A percentile compares a stretch with the other conserved stretches of the same genome.
These are phyloP conservation scores for Leptopilina clavipes DNA, from an alignment of 1,140 invertebrate species.

Conservation along the genomic window DNA sequence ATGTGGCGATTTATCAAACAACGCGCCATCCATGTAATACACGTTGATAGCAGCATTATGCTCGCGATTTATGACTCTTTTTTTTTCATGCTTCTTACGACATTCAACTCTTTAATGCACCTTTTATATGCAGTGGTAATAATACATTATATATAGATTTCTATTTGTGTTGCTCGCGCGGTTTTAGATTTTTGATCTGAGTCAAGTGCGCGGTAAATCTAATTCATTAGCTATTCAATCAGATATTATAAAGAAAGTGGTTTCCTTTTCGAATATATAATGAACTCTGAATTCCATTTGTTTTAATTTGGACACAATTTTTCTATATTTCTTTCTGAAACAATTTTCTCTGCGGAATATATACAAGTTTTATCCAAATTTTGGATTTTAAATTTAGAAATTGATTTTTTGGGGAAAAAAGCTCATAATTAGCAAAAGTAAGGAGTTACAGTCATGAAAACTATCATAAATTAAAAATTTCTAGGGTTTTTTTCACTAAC, in stretches of 20 bases:
- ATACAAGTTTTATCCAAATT: no score
- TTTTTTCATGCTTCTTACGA: constrained; percentile 47
- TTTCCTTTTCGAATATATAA: background rate
- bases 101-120: constrained; percentile 39
- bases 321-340: no score
- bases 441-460: no score
- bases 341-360: no score
- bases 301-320: no score
- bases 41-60: constrained; percentile 74
- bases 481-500: no score
- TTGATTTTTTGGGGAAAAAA: no score
- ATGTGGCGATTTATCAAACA: constrained; percentile 74
- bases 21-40: constrained; percentile 72
- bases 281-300: no score
- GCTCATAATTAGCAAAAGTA: no score
- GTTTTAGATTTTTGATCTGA: background rate
- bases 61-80: constrained; percentile 68
- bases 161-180: constrained; percentile 24
- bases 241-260: constrained; percentile 13
- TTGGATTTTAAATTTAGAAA: no score
- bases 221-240: background rate
- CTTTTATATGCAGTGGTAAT: constrained; percentile 43
- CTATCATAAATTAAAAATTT: no score
- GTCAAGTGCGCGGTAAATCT: background rate
- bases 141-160: constrained; percentile 46